Percentiles rank a stretch among this genome's conserved stretches.
Evolutionary conservation across 23 tunicate genomes (phyloP).

Genomic region (Ascidia mentula): DNA sequence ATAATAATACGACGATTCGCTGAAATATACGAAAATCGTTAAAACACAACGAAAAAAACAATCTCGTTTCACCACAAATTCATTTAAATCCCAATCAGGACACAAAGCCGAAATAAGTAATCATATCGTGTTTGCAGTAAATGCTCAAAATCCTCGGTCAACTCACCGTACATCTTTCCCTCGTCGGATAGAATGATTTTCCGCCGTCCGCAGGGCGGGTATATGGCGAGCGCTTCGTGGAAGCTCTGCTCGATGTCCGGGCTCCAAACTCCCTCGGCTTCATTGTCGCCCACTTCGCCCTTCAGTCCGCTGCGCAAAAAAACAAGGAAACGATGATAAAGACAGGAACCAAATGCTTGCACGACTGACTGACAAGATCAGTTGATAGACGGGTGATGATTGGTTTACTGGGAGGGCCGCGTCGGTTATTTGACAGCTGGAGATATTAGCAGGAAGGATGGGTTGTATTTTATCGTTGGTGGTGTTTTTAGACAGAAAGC

Average conservation of each 20-base stretch:
- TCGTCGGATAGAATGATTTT: constrained; percentile 98
- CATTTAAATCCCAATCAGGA: no score
- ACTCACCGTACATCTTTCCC: constrained; percentile 99
- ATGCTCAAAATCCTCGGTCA: background rate
- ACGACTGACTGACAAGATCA: background rate
- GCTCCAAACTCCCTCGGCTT: constrained; percentile 99
- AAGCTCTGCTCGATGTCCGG: constrained; percentile 98
- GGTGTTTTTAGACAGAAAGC: no score
- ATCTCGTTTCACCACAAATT: no score
- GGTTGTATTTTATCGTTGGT: no score
- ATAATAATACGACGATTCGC: no score
- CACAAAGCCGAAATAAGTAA: no score
- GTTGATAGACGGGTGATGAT: background rate
- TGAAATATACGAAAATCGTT: no score
- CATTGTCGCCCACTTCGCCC: constrained; percentile 69
- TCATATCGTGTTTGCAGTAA: no score
- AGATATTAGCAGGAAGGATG: no score
- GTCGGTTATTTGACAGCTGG: no score
- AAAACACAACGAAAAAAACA: no score
- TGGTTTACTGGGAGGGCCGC: background rate
- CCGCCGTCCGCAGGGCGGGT: constrained; percentile 99
- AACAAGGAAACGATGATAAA: background rate
- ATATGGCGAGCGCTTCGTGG: constrained; percentile 96
- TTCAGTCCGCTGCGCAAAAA: background rate
- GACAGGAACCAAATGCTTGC: background rate